Percentiles rank a stretch among this genome's conserved stretches.
phyloP scores from a whole-genome alignment of 2,888 invertebrate species.

The Melanostoma scalare region DNA sequence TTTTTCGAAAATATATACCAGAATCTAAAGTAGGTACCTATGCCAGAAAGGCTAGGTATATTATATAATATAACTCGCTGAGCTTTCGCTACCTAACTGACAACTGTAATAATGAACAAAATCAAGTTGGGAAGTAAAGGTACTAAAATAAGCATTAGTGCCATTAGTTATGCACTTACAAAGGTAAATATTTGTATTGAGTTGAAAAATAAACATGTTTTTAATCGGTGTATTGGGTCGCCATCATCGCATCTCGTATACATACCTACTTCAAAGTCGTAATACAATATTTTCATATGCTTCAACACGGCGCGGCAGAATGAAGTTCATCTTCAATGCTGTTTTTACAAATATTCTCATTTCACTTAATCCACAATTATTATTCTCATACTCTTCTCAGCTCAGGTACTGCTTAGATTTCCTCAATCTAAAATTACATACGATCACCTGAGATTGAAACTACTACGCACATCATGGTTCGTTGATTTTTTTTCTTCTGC shows the following conservation, averaged over 20 bases:
- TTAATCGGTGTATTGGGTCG: conserved; percentile 7
- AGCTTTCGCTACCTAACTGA: too few relatives aligned
- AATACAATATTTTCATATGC: conserved; percentile 50
- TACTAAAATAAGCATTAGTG: too few relatives aligned
- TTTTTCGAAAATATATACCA: too few relatives aligned
- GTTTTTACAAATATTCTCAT: conserved; percentile 37
- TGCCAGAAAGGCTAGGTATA: too few relatives aligned
- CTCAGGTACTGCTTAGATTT: conserved; percentile 50
- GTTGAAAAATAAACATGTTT: conserved; percentile 2
- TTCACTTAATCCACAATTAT: conserved; percentile 41
- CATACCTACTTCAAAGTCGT: conserved; percentile 1
- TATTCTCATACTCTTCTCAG: conserved; percentile 28
- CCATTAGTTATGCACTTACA: neutral
- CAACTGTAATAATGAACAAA: too few relatives aligned
- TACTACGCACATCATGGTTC: conserved; percentile 65
- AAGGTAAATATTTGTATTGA: neutral
- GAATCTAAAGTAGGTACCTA: too few relatives aligned
- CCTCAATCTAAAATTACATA: conserved; percentile 70
- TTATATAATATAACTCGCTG: too few relatives aligned
- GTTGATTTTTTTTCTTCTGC: conserved; percentile 47
- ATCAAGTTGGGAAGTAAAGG: too few relatives aligned
- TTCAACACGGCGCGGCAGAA: conserved; percentile 7
- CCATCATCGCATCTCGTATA: conserved; percentile 4
- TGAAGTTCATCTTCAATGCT: conserved; percentile 43
- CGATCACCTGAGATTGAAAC: conserved; percentile 69